Base-by-base conservation (phyloP, 2,113 vertebrate genomes). In the Corapipo altera region DNA sequence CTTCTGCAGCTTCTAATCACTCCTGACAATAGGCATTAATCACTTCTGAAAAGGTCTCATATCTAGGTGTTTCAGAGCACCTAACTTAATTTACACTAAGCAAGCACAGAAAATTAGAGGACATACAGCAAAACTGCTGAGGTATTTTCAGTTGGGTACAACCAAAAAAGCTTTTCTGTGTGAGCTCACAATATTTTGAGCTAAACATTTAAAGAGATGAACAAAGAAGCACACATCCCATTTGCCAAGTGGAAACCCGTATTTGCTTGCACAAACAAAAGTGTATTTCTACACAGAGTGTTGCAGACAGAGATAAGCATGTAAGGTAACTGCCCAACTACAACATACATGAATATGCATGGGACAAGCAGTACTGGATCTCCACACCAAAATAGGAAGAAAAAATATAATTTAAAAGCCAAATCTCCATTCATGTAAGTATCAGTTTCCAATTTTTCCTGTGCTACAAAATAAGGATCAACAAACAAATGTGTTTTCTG, bases 21-120 rank as follows among this genome's bases (percentile, higher is more conserved):
- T 88, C 83, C 77, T 87, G 66, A 81, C 49, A 89, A 78, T 61
- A 91, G 57, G 33, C 37, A 73, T 91, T 81, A 92, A 92, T 93
- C 44, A 32, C 57, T 91, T 91, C 30, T 66, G 54, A 54, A 93
- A 90, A 94, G 88, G 88, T 91, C 70, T 54, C 76, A 55, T 37
- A 88, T 84, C 69, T 33, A 58, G 28, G 74, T 52, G 23, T 78
- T 92, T 90, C 17, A 3, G 80, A 90, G 76, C 65, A 89, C 43
- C 59, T 83, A 80, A 93, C 15, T 43, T 79, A 89, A 90, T 86
- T 88, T 84, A 43, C n/a, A 77, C 18, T 41, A 84, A 82, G n/a
- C 39, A 80, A 91, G 61, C 66, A 87, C 22, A 87, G 59, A 81
- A 89, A 69, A 65, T 78, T 24, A 78, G 73, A 93, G 49, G 55